Base-by-base conservation (phyloP, 2,797 vertebrate species). In the Pipistrellus kuhlii region DNA sequence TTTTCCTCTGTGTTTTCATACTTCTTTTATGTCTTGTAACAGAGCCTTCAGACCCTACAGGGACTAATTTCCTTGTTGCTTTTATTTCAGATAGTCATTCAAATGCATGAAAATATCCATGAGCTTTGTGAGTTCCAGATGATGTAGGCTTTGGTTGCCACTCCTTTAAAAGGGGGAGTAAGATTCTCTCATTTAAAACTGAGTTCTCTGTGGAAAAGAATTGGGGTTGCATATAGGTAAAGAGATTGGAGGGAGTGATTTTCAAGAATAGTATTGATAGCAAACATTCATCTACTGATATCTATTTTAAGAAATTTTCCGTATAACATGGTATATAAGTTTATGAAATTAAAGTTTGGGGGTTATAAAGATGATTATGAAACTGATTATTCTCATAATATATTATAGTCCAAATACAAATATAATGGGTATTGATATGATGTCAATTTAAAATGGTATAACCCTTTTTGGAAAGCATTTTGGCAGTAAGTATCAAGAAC, bases 341-440 rank as follows among this genome's bases (percentile, higher is more conserved):
- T 77, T 77, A 83, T 94, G 75, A 53, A 85, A 88, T 84, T 82
- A 93, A 82, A 87, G 18, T 82, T 71, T 13, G 46, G 27, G 30
- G 15, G 8, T 27, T 85, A 35, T 59, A 85, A 76, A 81, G 71
- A 86, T 75, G 46, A 72, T 92, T 66, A 57, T 80, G 62, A 96
- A 93, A 76, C n/a, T 92, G 27, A 85, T 92, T 88, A 48, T 87
- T 93, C 32, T 90, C 30, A 53, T 3, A 95, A 69, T 59, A 84
- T 81, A 66, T 35, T 32, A 6, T 85, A 92, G 72, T 90, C 30
- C 77, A 92, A 89, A 95, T 92, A 53, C 48, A 92, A 38, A 8
- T 87, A 72, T 93, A 95, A 41, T 75, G 92, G 48, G 27, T 96
- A 94, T 96, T 75, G 88, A 59, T 93, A 92, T 95, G 93, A 97